Percentiles rank a stretch among this genome's conserved stretches.
Conservation (phyloP, 2,888 invertebrate species). For the Apantesis nais region DNA sequence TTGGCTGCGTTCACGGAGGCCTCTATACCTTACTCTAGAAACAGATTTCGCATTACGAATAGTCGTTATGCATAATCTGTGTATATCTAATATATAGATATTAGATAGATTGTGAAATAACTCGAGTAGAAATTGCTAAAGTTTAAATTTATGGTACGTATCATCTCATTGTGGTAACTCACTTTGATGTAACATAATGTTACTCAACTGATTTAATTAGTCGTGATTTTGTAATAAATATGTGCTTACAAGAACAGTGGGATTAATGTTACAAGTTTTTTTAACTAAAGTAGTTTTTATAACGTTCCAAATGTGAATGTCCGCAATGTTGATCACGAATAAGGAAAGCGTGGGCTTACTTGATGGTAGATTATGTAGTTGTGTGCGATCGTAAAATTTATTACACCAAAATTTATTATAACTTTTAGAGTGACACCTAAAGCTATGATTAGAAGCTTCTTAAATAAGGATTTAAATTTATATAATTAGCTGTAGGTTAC, state of each 20-base stretch:
- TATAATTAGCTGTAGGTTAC: no score
- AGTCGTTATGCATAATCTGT: not conserved
- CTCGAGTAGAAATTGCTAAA: slow-evolving; percentile 13
- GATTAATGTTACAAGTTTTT: slow-evolving; percentile 11
- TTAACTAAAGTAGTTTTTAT: slow-evolving; percentile 11
- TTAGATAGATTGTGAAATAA: not conserved
- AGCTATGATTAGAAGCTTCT: not conserved
- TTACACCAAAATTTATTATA: slow-evolving; percentile 15
- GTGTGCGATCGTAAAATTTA: slow-evolving; percentile 27
- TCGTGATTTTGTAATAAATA: slow-evolving; percentile 10
- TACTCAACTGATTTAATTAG: slow-evolving; percentile 11
- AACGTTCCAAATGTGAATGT: slow-evolving; percentile 15
- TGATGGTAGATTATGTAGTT: slow-evolving; percentile 25
- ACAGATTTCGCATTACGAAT: not conserved
- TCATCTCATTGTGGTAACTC: slow-evolving; percentile 5
- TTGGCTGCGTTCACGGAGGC: not conserved
- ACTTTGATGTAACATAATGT: slow-evolving; percentile 2
- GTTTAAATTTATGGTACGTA: not conserved
- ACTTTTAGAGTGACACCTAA: not conserved
- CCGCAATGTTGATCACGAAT: slow-evolving; percentile 15
- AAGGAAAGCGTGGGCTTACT: slow-evolving; percentile 30
- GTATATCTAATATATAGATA: no score
- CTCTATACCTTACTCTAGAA: not conserved
- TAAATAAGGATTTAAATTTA: not conserved
- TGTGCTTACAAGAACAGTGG: slow-evolving; percentile 1